Evolutionary conservation across 2,113 vertebrate species (phyloP), one percentile per base, ranked within the genome.

Genomic region (Sciurus niger): DNA sequence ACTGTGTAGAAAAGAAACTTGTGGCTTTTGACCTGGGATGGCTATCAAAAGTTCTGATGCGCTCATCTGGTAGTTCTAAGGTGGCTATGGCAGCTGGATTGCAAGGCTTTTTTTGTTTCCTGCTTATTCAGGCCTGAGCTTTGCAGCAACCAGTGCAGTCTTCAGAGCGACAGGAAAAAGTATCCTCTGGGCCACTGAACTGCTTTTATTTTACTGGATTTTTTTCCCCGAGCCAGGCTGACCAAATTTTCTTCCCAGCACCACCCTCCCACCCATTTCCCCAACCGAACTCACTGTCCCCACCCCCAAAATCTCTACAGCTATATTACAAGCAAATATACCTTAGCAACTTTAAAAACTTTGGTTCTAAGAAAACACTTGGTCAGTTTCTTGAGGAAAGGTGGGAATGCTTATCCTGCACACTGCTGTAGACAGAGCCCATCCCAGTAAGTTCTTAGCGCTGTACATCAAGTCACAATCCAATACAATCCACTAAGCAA

Each of bases 291-390:
- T 98, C 98, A 97, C 97, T 97, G 90, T 97, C 85, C 98, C 98
- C 90, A 1, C 85, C 98, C 98, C 96, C 93, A 83, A 68, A 84
- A 98, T 97, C 98, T 99, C 98, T 99, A 99, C 96, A 98, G 98
- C 98, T 99, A 99, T 98, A 98, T 98, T 99, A 99, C 98, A 99
- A 99, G 99, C 99, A 99, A 98, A 98, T 98, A 99, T 96, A 98
- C 97, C 98, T 98, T 97, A 98, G 98, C 98, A 98, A 98, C 97
- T 99, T 98, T 98, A 97, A 98, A 99, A 99, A 99, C 99, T 99
- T 99, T 99, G 99, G 99, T 99, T 99, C 99, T 99, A 99, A 98
- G 98, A 98, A 99, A 99, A 99, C 98, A 98, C 98, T 99, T 99
- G 99, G 99, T 99, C 99, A 98, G 98, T 98, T 98, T 98, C 98